phyloP scores from a whole-genome alignment of 35 echinoderm and acorn worm genomes.

The Apostichopus californicus region DNA sequence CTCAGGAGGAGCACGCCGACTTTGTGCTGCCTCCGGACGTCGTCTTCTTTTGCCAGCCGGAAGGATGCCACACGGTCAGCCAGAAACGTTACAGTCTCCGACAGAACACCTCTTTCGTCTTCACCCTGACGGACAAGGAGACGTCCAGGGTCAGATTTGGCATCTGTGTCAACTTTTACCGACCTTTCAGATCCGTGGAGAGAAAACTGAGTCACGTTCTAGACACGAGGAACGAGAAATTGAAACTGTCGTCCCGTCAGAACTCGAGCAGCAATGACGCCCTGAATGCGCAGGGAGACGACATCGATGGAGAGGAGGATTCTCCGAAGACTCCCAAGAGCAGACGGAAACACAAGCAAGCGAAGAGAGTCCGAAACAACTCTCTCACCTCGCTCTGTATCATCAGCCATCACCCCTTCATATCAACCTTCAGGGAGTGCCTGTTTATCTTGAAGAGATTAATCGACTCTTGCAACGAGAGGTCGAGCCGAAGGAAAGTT shows the following conservation, averaged over 20 bases:
- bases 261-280: slow-evolving; percentile 95
- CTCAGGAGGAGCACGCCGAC: slow-evolving; percentile 84
- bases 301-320: slow-evolving; percentile 51
- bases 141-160: slow-evolving; percentile 81
- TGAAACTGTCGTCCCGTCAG: slow-evolving; percentile 66
- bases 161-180: slow-evolving; percentile 96
- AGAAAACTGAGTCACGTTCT: slow-evolving; percentile 54
- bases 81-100: slow-evolving; percentile 76
- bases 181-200: slow-evolving; percentile 80
- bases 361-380: slow-evolving; percentile 92
- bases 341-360: slow-evolving; percentile 78
- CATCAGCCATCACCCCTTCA: slow-evolving; percentile 95
- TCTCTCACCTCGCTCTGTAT: slow-evolving; percentile 91
- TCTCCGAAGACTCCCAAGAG: slow-evolving; percentile 74
- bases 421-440: slow-evolving; percentile 95
- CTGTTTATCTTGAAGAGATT: slow-evolving; percentile 91
- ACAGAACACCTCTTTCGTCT: slow-evolving; percentile 94
- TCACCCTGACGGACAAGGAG: slow-evolving; percentile 95
- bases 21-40: slow-evolving; percentile 90
- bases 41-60: slow-evolving; percentile 94
- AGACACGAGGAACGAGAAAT: slow-evolving; percentile 60
- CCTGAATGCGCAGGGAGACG: slow-evolving; percentile 65
- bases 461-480: slow-evolving; percentile 97
- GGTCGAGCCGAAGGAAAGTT: slow-evolving; percentile 86
- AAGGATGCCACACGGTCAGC: slow-evolving; percentile 85